phyloP scores from a whole-genome alignment of 2,888 invertebrate species.

The Eupithecia pulchellata region DNA sequence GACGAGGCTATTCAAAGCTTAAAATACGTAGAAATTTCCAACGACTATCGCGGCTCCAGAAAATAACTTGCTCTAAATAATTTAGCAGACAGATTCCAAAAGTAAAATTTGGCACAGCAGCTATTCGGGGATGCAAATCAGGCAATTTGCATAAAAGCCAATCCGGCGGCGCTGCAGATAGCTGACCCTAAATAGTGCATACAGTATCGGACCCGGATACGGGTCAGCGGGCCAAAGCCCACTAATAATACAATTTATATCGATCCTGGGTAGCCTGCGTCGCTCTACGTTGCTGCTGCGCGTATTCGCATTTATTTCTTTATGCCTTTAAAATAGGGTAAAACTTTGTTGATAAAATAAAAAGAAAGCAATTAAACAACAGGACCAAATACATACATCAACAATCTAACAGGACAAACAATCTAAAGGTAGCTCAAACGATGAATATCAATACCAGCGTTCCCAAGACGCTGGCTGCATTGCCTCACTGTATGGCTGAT shows the following conservation, averaged over 20 bases:
- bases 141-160: conserved; percentile 21
- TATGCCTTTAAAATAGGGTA: too few species aligned
- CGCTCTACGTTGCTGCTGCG: not conserved
- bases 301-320: too few species aligned
- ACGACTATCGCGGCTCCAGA: not conserved
- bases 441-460: too few species aligned
- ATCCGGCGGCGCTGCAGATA: conserved; percentile 16
- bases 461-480: too few species aligned
- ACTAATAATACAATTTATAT: conserved; percentile 31
- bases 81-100: conserved; percentile 14
- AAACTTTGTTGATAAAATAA: too few species aligned
- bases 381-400: too few species aligned
- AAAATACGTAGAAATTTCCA: not conserved
- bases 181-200: conserved; percentile 13
- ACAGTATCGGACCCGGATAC: conserved; percentile 10
- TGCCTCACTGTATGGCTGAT: too few species aligned
- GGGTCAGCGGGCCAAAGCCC: conserved; percentile 19
- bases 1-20: not conserved
- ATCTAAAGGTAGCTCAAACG: too few species aligned
- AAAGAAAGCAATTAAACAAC: too few species aligned
- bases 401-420: too few species aligned
- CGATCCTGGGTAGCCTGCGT: conserved; percentile 8
- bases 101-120: conserved; percentile 5
- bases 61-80: not conserved
- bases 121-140: conserved; percentile 14